Evolutionary conservation across 2,113 vertebrate genomes (phyloP), one percentile per base, ranked within the genome.

Genomic region (Macaca fascicularis): DNA sequence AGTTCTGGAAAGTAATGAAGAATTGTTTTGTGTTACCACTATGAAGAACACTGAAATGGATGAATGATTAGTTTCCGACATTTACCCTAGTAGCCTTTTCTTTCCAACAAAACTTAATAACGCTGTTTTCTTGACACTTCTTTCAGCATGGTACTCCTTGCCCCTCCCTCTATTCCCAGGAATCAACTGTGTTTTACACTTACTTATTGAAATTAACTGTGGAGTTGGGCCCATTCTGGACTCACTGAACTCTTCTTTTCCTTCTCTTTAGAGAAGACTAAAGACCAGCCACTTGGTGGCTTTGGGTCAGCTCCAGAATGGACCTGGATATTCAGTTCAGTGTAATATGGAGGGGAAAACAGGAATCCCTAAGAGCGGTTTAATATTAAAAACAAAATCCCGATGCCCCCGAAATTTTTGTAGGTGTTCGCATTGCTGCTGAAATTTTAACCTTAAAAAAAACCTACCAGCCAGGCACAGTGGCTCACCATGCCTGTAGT

Each of bases 321-420:
- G 2, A 76, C 10, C 11, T 72, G 59, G 40, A 50, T 38, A 61
- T 38, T 81, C 57, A 93, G 14, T 93, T 50, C 19, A 40, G 6
- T 86, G 74, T 81, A 55, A 55, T 78, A 69, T 61, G 25, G 55
- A 17, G 78, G 45, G 38, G 52, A 96, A 97, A 38, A 83, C 8
- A 45, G 10, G 35, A 57, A 93, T 94, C 94, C 43, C 50, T 78
- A 76, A 93, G 17, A 83, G 19, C 19, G 64, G 25, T 74, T 92
- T 11, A 93, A 79, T 90, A 84, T 94, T 89, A 81, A 93, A 97
- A 81, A 85, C 12, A 85, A 84, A 90, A 85, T 93, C 40, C n/a
- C 90, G 10, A 94, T 30, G 45, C 17, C 20, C 23, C 14, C 2
- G 43, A 52, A 57, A 45, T 35, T 84, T 87, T 88, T 70, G 0